phyloP scores from a whole-genome alignment of 2,888 invertebrate species.

The Noctuana brunneofusca region DNA sequence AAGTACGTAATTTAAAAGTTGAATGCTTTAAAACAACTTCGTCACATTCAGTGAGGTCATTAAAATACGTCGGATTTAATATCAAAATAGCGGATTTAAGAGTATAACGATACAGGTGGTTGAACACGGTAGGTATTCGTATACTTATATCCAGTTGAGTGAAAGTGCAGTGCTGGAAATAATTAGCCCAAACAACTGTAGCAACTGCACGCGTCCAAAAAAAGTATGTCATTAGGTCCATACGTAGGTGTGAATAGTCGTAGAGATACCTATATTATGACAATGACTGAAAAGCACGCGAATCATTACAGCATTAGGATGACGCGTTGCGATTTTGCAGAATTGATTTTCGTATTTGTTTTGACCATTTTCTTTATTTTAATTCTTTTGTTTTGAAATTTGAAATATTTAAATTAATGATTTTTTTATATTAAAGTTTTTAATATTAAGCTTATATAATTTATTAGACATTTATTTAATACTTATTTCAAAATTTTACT shows the following conservation, averaged over 20 bases:
- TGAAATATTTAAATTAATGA: too few species aligned
- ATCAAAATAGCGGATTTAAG: neutral
- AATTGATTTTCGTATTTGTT: neutral
- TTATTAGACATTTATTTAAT: too few species aligned
- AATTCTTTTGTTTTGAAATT: too few species aligned
- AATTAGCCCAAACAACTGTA: constrained; percentile 70
- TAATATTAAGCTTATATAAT: too few species aligned
- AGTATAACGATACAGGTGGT: neutral
- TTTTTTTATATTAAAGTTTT: too few species aligned
- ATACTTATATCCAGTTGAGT: constrained; percentile 45
- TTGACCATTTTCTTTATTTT: too few species aligned
- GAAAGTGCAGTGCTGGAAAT: constrained; percentile 65
- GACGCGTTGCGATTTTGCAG: neutral
- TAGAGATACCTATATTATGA: neutral
- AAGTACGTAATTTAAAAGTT: neutral
- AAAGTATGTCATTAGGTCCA: constrained; percentile 71
- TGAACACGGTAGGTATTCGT: neutral
- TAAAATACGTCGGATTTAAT: neutral
- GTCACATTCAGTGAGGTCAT: neutral
- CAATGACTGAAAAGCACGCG: neutral
- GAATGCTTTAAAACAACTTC: neutral
- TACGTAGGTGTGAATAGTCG: constrained; percentile 34
- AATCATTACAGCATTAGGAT: neutral
- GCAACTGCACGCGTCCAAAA: constrained; percentile 64
- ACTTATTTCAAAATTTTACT: too few species aligned